Evolutionary conservation across 2,888 invertebrate species (phyloP), one percentile per base, ranked within the genome.

Genomic region (Rhagophthalmus giganteus): DNA sequence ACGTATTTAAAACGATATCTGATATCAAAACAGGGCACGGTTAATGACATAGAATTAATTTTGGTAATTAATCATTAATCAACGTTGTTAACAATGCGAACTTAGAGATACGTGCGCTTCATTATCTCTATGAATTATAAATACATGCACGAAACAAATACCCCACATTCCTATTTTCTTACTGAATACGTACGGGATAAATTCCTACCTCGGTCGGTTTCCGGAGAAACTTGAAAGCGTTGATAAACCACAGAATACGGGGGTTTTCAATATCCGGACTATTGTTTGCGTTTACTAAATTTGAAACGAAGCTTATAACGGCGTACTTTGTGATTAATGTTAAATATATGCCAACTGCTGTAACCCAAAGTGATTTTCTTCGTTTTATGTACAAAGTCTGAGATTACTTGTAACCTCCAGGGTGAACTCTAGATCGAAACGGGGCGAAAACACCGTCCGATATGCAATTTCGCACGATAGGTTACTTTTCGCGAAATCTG

Each of bases 221-320:
- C 40, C 40, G 40, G 40, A 20, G 45, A 45, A 45, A 37, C 37
- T 37, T 44, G 34, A 31, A 11, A 45, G 37, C 31, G 31, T 31
- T 37, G 45, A 45, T 45, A 45, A 45, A 45, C 45, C 45, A 15
- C 30, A 25, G 31, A 16, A 30, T 31, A 37, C 45, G 28, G 30
- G n/a, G 37, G 30, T 45, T 45, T 45, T 45, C 45, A 45, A 45
- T 45, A 45, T 45, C 45, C 37, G 45, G 45, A 45, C 37, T 15
- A 45, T 45, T 45, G 45, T 45, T 45, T 45, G 37, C 35, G 24
- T 37, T 45, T 37, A 28, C 37, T 35, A 37, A 37, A 45, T 45
- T 35, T 37, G 31, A 37, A 45, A 30, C 45, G n/a, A n/a, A n/a
- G n/a, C n/a, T n/a, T 26, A 34, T 24, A 8, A 24, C 6, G 24